A percentile compares a stretch with the other conserved stretches of the same genome.
Conservation (phyloP, 2,797 vertebrate genomes). For the Botia kubotai region DNA sequence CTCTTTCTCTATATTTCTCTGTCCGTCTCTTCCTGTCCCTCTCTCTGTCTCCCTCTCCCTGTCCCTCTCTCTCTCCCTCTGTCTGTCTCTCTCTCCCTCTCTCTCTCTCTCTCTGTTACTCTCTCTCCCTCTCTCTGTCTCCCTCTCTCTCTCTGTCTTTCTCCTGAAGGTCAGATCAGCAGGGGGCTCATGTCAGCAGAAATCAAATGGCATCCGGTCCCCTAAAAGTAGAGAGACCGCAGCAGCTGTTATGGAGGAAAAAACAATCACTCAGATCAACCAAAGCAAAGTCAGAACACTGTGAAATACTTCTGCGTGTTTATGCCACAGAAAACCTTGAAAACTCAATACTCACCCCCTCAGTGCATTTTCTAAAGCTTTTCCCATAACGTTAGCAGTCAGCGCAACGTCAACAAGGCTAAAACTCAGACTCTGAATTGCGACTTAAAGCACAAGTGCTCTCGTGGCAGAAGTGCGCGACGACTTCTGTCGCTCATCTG, state of each 20-base stretch:
- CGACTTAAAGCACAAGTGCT: neutral
- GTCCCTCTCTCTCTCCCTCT: neutral
- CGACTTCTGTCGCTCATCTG: slow-evolving; percentile 9
- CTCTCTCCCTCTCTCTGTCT: neutral
- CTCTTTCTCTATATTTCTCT: neutral
- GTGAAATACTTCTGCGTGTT: slow-evolving; percentile 12
- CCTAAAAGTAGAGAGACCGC: slow-evolving; percentile 1
- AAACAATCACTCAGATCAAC: neutral
- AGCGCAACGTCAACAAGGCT: neutral
- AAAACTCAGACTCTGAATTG: slow-evolving; percentile 13
- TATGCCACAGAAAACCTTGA: slow-evolving; percentile 17
- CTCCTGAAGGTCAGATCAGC: slow-evolving; percentile 20
- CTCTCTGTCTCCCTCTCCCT: neutral
- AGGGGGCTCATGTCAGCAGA: slow-evolving; percentile 18
- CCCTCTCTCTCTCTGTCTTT: neutral
- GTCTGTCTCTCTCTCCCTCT: neutral
- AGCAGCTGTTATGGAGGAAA: slow-evolving; percentile 5
- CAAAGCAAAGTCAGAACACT: slow-evolving; percentile 12
- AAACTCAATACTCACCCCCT: neutral
- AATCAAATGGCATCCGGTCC: slow-evolving; percentile 24
- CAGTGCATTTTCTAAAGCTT: neutral
- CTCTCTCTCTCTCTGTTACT: neutral
- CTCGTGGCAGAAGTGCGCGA: slow-evolving; percentile 13
- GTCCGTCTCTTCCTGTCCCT: neutral
- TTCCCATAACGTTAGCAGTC: neutral